Conservation (phyloP, 2,888 invertebrate species). For the Mycalesis mineus region DNA sequence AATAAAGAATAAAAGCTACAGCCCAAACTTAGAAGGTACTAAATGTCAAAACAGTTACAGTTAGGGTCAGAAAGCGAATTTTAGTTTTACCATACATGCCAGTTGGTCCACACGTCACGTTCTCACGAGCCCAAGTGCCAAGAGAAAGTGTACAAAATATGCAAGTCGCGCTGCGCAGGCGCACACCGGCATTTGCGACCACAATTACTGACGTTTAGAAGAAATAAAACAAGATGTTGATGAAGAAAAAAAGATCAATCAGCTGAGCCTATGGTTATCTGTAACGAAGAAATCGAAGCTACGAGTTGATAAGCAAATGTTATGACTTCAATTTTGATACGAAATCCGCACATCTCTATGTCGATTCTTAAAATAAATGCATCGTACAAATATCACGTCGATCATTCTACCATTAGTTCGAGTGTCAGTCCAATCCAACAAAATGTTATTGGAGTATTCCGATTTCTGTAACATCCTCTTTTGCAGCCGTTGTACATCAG, state of each 20-base stretch:
- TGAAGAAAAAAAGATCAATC: slow-evolving; percentile 6
- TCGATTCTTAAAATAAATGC: too few species aligned
- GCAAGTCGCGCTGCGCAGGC: slow-evolving; percentile 34
- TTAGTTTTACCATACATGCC: slow-evolving; percentile 16
- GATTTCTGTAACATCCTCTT: too few species aligned
- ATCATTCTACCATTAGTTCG: too few species aligned
- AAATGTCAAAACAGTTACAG: background rate
- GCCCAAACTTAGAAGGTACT: background rate
- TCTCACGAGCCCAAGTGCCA: slow-evolving; percentile 37
- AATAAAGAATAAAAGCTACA: background rate
- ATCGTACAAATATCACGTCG: too few species aligned
- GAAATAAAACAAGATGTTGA: slow-evolving; percentile 2
- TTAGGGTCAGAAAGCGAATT: slow-evolving; percentile 15
- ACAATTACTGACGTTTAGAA: slow-evolving; percentile 3
- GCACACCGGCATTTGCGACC: slow-evolving; percentile 22
- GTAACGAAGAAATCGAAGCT: too few species aligned
- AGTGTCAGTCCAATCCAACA: too few species aligned
- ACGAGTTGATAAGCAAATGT: too few species aligned
- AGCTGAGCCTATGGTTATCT: background rate
- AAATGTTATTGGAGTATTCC: too few species aligned
- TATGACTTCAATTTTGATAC: too few species aligned
- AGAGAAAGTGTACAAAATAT: slow-evolving; percentile 49
- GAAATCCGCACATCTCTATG: too few species aligned
- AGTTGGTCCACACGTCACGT: slow-evolving; percentile 34
- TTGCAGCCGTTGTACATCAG: too few species aligned